Evolutionary conservation across 2,797 vertebrate species (phyloP), one percentile per base, ranked within the genome.

Genomic region (Morus bassanus): DNA sequence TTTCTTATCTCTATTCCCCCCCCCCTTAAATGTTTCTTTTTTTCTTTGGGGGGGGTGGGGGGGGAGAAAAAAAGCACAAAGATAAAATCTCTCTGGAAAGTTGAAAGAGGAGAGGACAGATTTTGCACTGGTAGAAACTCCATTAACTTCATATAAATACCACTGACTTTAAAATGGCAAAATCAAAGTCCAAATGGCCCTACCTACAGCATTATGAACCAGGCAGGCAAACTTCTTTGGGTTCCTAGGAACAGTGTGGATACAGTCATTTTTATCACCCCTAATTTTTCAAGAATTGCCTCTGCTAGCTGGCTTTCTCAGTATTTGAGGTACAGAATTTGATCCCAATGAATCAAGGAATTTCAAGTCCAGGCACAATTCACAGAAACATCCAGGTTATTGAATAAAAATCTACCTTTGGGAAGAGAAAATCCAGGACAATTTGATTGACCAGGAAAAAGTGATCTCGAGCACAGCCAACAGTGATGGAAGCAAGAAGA

Each of bases 1-100:
- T 95, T 94, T 95, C 94, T 95, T 93, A 93, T 94, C 83, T 95
- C 85, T 92, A 83, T 90, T 93, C 84, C 54, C 74, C 43, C 88
- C 73, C 46, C 88, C 73, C 60, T 68, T 91, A 93, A 97, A 87
- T 83, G 51, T 87, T 84, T 86, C 51, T 67, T 18, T 56, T 46
- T 54, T 64, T 57, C 24, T 12, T 69, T 35, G 3, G 11, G 7
- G 11, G 9, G 18, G 43, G 43, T 17, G 43, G 7, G 43, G 11
- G 41, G 41, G 41, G 41, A 39, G 7, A 31, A 56, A 63, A 82
- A 50, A 57, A 14, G 17, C 46, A 94, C 43, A 76, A 93, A 84
- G 65, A 89, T 92, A 35, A 91, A 96, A 96, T 93, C n/a, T 80
- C 73, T 91, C 63, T 81, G 72, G 78, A 91, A 91, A 96, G 65